phyloP scores from a whole-genome alignment of 2,113 vertebrate genomes.

The Chloropsis hardwickii region DNA sequence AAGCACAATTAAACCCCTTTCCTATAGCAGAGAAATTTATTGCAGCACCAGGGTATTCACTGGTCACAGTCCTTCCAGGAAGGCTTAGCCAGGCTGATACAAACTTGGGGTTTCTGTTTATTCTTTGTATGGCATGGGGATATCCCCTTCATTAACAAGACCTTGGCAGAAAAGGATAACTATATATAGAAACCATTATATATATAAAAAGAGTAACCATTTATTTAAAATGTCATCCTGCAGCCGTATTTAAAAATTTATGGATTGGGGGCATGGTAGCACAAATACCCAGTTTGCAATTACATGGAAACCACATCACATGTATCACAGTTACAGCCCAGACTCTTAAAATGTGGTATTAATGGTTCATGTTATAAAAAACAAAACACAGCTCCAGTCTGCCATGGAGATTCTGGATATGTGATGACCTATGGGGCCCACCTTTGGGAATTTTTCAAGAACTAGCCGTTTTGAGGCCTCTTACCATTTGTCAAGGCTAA shows the following conservation, averaged over 20 bases:
- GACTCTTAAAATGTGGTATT: not conserved
- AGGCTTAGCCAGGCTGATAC: not conserved
- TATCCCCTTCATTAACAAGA: not conserved
- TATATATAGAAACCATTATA: not conserved
- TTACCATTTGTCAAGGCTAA: not conserved
- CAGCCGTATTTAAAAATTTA: not conserved
- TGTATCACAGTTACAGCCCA: not conserved
- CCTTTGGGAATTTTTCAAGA: not conserved
- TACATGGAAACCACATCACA: not conserved
- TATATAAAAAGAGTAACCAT: not conserved
- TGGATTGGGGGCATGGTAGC: not conserved
- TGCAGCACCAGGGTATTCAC: not conserved
- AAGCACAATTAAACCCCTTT: not conserved
- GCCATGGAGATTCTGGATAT: not conserved
- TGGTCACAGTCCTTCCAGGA: not conserved
- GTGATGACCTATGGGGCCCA: not conserved
- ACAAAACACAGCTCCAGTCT: not conserved
- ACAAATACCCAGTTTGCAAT: not conserved
- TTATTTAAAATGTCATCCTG: not conserved
- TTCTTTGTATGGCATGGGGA: not conserved
- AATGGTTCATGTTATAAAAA: not conserved
- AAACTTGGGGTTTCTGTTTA: not conserved
- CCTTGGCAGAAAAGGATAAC: not conserved
- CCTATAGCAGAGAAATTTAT: not conserved
- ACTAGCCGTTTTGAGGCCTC: not conserved